Evolutionary conservation across 2,113 vertebrate species (phyloP), one percentile per base, ranked within the genome.

Genomic region (Ptilorrhoa leucosticta): DNA sequence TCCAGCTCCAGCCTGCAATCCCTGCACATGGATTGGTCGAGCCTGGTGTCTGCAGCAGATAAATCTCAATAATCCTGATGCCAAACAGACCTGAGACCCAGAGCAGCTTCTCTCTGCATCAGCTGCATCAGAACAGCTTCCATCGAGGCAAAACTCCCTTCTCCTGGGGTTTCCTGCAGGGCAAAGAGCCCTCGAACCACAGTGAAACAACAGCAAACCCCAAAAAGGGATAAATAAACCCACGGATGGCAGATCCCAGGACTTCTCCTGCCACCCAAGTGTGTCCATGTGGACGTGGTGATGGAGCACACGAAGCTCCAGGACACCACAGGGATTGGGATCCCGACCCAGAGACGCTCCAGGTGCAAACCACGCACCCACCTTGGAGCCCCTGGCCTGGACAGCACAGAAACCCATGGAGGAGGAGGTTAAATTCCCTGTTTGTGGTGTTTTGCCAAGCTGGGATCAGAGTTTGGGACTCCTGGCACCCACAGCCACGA

Each of bases 301-400:
- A 20, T 2, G 31, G 69, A 16, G 63, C 54, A 58, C 0, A 0
- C 0, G 14, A n/a, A 50, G 57, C 35, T 63, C 35, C 2, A 4
- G 44, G 13, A 6, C 42, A 22, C 37, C 37, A 6, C 1, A 2
- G 39, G 60, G 61, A n/a, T 0, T 18, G 44, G 37, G 35, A 75
- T 22, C 40, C 33, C 1, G 4, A 11, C 20, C 15, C 17, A 11
- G 3, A 1, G 1, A 3, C 21, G 11, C 37, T 27, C n/a, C 51
- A 5, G 11, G 28, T 7, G 28, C 71, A 50, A 57, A 31, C 2
- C 23, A 22, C 0, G 0, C 4, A 3, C 28, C 44, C 26, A 57
- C 27, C 65, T 7, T 1, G 11, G 61, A 58, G 61, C 40, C 53
- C 51, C 42, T 7, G 50, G 27, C 45, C 54, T 21, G 2, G 2